phyloP scores from a whole-genome alignment of 1,140 invertebrate species.

The Saxidomus purpurata region DNA sequence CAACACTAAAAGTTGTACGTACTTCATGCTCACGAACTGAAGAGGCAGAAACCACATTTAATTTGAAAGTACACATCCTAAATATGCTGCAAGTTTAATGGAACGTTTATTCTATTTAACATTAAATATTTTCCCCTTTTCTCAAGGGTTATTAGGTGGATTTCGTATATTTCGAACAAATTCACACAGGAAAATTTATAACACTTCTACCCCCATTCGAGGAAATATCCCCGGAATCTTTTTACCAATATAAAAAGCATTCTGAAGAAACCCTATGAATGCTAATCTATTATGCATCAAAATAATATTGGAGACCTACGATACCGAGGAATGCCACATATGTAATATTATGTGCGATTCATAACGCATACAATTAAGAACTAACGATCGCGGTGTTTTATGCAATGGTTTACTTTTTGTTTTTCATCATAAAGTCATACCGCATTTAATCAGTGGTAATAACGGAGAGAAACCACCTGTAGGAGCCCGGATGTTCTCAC shows the following conservation, averaged over 20 bases:
- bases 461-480: slow-evolving; percentile 17
- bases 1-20: too few relatives aligned
- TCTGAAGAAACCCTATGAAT: slow-evolving; percentile 23
- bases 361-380: slow-evolving; percentile 34
- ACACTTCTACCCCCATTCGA: slow-evolving; percentile 24
- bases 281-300: slow-evolving; percentile 31
- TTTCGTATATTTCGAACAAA: background rate
- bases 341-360: slow-evolving; percentile 16
- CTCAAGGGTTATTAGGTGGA: slow-evolving; percentile 22
- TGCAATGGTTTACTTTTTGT: slow-evolving; percentile 13
- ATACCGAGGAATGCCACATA: slow-evolving; percentile 19
- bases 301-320: slow-evolving; percentile 10
- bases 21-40: too few relatives aligned
- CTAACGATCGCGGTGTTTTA: slow-evolving; percentile 14
- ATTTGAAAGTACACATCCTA: too few relatives aligned
- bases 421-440: slow-evolving; percentile 29
- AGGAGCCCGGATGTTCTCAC: background rate
- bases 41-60: too few relatives aligned
- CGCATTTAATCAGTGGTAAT: slow-evolving; percentile 5
- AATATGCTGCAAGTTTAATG: background rate
- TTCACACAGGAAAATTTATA: slow-evolving; percentile 43
- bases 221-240: slow-evolving; percentile 15
- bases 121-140: slow-evolving; percentile 17
- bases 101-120: background rate
- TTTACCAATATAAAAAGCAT: slow-evolving; percentile 41